Evolutionary conservation across 2,113 vertebrate species (phyloP).

Genomic region (Epinephelus cyanopodus): DNA sequence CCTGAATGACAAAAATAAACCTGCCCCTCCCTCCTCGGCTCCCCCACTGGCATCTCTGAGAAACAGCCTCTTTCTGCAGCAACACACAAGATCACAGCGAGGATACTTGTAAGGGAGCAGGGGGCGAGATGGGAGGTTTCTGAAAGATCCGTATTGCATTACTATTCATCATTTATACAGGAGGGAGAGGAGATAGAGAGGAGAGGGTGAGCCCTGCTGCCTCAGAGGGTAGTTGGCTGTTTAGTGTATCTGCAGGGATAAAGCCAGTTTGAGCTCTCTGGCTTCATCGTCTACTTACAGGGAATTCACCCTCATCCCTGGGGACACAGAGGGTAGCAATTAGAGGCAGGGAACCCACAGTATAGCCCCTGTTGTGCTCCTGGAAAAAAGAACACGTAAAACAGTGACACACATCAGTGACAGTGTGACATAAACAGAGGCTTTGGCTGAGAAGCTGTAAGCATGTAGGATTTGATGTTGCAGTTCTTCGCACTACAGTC

Average conservation of each 20-base stretch:
- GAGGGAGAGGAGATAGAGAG: neutral
- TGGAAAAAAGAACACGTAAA: neutral
- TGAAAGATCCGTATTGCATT: slow-evolving; percentile 7
- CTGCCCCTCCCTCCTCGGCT: slow-evolving; percentile 28
- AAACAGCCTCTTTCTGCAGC: slow-evolving; percentile 35
- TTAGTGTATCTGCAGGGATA: slow-evolving; percentile 22
- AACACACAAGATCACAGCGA: slow-evolving; percentile 22
- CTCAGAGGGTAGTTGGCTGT: neutral
- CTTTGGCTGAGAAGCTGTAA: neutral
- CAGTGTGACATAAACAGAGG: neutral
- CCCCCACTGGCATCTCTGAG: slow-evolving; percentile 19
- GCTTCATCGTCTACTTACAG: neutral
- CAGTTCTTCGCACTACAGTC: neutral
- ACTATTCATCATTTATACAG: slow-evolving; percentile 15
- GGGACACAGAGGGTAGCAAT: neutral
- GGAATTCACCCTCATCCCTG: neutral
- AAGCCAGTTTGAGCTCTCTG: slow-evolving; percentile 24
- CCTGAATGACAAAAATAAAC: slow-evolving; percentile 61
- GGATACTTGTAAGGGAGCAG: slow-evolving; percentile 32
- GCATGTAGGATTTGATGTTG: neutral
- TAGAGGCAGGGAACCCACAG: neutral
- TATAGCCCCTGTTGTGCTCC: neutral
- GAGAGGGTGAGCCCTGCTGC: neutral
- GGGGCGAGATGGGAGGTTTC: slow-evolving; percentile 6
- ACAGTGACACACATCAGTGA: neutral